Evolutionary conservation across 1,140 invertebrate genomes (phyloP).

Genomic region (Euura saliciscinereae): DNA sequence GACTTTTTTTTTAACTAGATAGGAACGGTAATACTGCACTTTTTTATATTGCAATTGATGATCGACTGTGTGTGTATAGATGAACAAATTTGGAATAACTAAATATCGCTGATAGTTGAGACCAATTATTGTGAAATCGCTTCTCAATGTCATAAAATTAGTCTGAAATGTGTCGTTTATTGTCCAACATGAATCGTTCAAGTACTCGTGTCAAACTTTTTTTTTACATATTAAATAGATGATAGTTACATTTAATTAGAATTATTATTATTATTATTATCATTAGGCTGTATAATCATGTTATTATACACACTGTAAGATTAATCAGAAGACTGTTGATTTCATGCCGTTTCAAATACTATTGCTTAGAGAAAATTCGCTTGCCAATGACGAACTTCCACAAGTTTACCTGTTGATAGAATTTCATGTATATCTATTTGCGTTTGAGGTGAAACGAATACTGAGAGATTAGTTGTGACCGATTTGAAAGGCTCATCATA

Average conservation of each 20-base stretch:
- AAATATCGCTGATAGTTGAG: too few species aligned
- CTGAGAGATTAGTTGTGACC: background rate
- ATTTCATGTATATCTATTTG: background rate
- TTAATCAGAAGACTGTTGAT: background rate
- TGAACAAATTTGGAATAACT: too few species aligned
- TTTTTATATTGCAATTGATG: too few species aligned
- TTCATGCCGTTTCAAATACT: background rate
- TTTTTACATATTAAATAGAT: background rate
- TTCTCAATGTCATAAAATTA: too few species aligned
- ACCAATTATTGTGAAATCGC: too few species aligned
- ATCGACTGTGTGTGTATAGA: too few species aligned
- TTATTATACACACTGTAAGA: background rate
- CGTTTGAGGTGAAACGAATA: background rate
- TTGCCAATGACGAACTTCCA: background rate
- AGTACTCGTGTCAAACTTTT: too few species aligned
- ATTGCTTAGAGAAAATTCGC: constrained; percentile 1
- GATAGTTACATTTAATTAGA: background rate
- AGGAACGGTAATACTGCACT: too few species aligned
- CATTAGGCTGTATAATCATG: constrained; percentile 5
- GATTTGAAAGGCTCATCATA: background rate
- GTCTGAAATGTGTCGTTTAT: too few species aligned
- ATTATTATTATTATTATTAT: constrained; percentile 4
- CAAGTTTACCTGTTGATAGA: background rate
- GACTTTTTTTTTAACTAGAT: too few species aligned
- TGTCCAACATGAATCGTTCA: too few species aligned